A percentile compares a stretch with the other conserved stretches of the same genome.
phyloP scores from a whole-genome alignment of 2,797 vertebrate genomes.

The Sebastolobus altivelis region DNA sequence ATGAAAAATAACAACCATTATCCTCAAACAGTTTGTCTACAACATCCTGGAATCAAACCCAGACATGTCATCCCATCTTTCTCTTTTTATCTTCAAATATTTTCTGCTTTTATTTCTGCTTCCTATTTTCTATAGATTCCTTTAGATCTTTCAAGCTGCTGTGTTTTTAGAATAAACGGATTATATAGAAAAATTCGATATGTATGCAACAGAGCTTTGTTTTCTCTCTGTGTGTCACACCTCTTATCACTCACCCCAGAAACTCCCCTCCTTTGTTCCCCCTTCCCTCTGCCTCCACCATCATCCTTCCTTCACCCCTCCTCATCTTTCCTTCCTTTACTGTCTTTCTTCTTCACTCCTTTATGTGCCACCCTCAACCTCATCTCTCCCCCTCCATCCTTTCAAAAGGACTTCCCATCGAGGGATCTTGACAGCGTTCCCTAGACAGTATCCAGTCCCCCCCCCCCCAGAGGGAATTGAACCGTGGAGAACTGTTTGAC shows the following conservation, averaged over 20 bases:
- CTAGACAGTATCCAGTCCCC: constrained; percentile 42
- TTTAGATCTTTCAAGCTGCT: neutral
- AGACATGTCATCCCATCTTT: neutral
- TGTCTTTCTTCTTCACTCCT: constrained; percentile 26
- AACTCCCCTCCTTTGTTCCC: constrained; percentile 11
- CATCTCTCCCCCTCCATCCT: constrained; percentile 21
- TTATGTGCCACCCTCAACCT: constrained; percentile 45
- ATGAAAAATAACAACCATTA: neutral
- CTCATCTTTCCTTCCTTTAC: constrained; percentile 36
- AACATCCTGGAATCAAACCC: neutral
- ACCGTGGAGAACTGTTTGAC: constrained; percentile 64
- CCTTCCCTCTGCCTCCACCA: neutral
- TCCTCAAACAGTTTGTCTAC: neutral
- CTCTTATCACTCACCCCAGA: constrained; percentile 15
- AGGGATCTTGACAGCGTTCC: constrained; percentile 60
- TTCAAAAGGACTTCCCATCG: constrained; percentile 48
- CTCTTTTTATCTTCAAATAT: neutral
- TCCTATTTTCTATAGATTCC: too few species aligned
- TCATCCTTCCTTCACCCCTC: constrained; percentile 28
- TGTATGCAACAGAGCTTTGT: neutral
- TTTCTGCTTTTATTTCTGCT: too few species aligned
- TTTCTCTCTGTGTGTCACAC: constrained; percentile 17
- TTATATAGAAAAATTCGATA: neutral
- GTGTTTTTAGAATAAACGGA: neutral
- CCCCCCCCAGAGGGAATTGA: neutral